A percentile compares a stretch with the other conserved stretches of the same genome.
These are phyloP conservation scores for Drosophila ohnishii DNA, from an alignment of 1,140 invertebrate genomes.

Conservation along the genomic window DNA sequence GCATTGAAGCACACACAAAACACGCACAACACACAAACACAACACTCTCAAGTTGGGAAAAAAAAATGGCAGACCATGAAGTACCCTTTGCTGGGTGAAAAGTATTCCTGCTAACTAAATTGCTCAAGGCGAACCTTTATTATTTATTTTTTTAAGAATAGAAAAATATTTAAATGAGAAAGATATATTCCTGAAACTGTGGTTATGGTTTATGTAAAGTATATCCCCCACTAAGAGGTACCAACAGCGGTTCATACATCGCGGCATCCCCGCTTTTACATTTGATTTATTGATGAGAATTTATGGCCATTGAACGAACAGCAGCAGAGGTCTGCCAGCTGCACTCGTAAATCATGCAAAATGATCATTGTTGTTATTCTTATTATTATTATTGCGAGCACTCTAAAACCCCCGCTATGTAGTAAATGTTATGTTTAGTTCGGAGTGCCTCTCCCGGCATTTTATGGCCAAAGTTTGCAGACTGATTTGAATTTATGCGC, in stretches of 20 bases:
- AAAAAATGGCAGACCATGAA: background rate
- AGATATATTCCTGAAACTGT: background rate
- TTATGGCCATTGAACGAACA: slow-evolving; percentile 66
- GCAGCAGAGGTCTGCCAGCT: slow-evolving; percentile 44
- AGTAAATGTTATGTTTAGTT: slow-evolving; percentile 21
- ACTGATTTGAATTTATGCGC: slow-evolving; percentile 56
- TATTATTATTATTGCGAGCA: slow-evolving; percentile 42
- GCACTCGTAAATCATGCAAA: slow-evolving; percentile 67
- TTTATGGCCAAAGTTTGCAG: slow-evolving; percentile 43
- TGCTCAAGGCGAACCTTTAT: background rate
- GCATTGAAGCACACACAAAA: slow-evolving; percentile 11
- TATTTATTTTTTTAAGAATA: background rate
- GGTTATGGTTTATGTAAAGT: background rate
- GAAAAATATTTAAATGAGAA: background rate
- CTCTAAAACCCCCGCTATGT: slow-evolving; percentile 7
- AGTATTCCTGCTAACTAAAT: background rate
- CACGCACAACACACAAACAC: slow-evolving; percentile 20
- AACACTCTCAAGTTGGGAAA: background rate
- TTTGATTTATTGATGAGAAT: slow-evolving; percentile 79
- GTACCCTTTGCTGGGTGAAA: background rate
- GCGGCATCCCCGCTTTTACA: slow-evolving; percentile 40
- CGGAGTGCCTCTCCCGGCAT: slow-evolving; percentile 12
- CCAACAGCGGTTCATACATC: slow-evolving; percentile 19
- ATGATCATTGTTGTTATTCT: slow-evolving; percentile 64
- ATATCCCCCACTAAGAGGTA: background rate